phyloP scores from a whole-genome alignment of 2,888 invertebrate genomes.

The Rhagonycha lutea region DNA sequence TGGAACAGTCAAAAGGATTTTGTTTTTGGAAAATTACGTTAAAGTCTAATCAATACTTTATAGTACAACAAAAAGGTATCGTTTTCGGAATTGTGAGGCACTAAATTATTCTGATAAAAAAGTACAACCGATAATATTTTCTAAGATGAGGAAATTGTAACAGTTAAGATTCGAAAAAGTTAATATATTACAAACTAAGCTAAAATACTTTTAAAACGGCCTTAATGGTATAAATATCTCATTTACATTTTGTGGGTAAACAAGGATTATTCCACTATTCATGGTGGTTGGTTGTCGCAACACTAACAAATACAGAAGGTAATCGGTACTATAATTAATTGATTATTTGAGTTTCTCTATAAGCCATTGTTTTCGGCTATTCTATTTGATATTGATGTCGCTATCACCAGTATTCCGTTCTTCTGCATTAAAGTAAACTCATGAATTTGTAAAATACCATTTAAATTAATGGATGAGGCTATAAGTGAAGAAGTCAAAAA shows the following conservation, averaged over 20 bases:
- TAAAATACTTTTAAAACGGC: neutral
- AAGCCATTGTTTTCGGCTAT: slow-evolving; percentile 14
- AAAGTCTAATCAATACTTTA: neutral
- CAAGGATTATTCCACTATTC: slow-evolving; percentile 17
- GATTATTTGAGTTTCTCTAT: slow-evolving; percentile 19
- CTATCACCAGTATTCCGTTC: slow-evolving; percentile 13
- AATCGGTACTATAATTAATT: slow-evolving; percentile 22
- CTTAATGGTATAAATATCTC: slow-evolving; percentile 13
- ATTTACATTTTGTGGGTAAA: slow-evolving; percentile 15
- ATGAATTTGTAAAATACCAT: slow-evolving; percentile 19
- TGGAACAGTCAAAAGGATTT: neutral
- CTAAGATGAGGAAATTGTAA: neutral
- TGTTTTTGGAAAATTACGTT: neutral
- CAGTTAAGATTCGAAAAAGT: neutral
- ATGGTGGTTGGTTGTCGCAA: slow-evolving; percentile 8
- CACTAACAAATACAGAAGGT: slow-evolving; percentile 18
- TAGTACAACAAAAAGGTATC: neutral
- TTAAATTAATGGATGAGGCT: slow-evolving; percentile 9
- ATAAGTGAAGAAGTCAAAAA: slow-evolving; percentile 2
- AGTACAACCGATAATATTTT: neutral
- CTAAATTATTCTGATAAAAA: neutral
- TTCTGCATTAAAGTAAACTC: slow-evolving; percentile 19
- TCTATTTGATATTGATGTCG: slow-evolving; percentile 19
- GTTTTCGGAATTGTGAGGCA: neutral
- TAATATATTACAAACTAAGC: neutral